phyloP scores from a whole-genome alignment of 2,113 vertebrate species.

The Nothocercus nigrocapillus region DNA sequence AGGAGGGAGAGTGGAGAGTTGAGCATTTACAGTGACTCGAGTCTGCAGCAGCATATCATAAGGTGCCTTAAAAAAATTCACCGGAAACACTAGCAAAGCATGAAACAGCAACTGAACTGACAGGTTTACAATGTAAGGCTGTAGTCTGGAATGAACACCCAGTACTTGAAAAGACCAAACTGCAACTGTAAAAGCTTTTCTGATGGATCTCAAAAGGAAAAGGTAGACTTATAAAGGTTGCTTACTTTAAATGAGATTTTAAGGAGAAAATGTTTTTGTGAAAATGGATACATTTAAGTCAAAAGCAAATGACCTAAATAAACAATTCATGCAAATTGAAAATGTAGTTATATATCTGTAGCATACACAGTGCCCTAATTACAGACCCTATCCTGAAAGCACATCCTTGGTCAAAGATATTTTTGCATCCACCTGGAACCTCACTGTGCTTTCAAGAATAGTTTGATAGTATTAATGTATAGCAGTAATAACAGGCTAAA shows the following conservation, averaged over 20 bases:
- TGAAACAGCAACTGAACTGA: background rate
- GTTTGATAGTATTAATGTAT: background rate
- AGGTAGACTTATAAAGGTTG: background rate
- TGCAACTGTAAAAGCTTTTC: background rate
- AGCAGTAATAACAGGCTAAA: background rate
- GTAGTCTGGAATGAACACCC: background rate
- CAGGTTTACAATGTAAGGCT: background rate
- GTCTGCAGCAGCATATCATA: background rate
- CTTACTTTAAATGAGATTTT: background rate
- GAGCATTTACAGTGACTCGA: background rate
- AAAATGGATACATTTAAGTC: background rate
- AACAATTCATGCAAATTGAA: background rate
- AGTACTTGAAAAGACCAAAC: background rate
- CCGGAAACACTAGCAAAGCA: background rate
- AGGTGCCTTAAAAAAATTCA: background rate
- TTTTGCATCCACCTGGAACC: background rate
- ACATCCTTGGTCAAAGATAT: background rate
- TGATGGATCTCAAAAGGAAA: background rate
- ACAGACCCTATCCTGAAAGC: slow-evolving; percentile 3
- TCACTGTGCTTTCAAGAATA: background rate
- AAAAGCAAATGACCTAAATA: slow-evolving; percentile 23
- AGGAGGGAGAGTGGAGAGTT: background rate
- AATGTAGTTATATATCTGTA: background rate
- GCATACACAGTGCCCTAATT: slow-evolving; percentile 1
- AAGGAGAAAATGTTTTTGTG: background rate